Evolutionary conservation across 2,113 vertebrate species (phyloP).

Genomic region (Chaetorhynchus papuensis): DNA sequence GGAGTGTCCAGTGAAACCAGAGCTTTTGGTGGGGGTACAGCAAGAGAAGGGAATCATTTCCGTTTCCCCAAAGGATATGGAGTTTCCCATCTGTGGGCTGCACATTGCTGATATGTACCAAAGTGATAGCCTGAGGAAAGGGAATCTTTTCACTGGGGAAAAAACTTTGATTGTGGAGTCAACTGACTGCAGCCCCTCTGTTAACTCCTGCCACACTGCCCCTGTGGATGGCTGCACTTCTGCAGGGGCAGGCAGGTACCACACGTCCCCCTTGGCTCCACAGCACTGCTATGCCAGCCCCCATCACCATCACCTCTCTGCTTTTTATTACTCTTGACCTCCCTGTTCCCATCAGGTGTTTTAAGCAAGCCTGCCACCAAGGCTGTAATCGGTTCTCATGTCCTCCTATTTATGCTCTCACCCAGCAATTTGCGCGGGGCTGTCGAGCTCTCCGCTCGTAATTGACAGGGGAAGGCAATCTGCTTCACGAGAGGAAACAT

Average conservation of each 20-base stretch:
- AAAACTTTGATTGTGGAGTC: neutral
- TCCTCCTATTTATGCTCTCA: neutral
- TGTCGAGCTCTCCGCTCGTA: neutral
- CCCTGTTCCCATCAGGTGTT: neutral
- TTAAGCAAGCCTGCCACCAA: neutral
- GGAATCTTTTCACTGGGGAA: neutral
- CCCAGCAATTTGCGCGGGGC: slow-evolving; percentile 21
- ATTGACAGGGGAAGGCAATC: slow-evolving; percentile 45
- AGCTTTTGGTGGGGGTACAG: neutral
- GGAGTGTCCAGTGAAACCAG: rapidly evolving
- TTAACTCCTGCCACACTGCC: rapidly evolving
- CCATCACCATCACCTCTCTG: neutral
- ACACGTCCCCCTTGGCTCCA: rapidly evolving
- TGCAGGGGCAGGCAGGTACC: neutral
- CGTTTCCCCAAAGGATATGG: rapidly evolving
- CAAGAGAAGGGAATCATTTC: rapidly evolving
- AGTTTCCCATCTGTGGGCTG: neutral
- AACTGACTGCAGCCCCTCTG: neutral
- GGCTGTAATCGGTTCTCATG: neutral
- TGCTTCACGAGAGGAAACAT: slow-evolving; percentile 11
- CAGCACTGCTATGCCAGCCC: neutral
- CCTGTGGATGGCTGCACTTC: neutral
- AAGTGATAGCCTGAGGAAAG: neutral
- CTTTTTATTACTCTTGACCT: neutral
- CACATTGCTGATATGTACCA: rapidly evolving